Conservation (phyloP, 1,140 invertebrate species). For the Aphis gossypii region DNA sequence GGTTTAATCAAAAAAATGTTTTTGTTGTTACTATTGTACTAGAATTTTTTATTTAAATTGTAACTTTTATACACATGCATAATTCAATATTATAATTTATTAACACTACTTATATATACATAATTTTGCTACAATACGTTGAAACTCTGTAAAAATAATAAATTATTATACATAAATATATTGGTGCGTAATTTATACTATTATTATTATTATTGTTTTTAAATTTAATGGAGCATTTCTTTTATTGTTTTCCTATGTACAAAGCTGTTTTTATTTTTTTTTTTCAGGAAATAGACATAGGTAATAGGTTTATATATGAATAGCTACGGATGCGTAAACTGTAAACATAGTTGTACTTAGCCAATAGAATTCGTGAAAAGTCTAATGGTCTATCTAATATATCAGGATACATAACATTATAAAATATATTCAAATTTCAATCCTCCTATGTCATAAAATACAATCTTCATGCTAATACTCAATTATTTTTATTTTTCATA, state of each 20-base stretch:
- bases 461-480: not conserved
- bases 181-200: not conserved
- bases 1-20: not conserved
- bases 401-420: not conserved
- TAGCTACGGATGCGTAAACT: not conserved
- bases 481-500: not conserved
- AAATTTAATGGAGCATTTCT: not conserved
- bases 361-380: not conserved
- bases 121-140: slow-evolving; percentile 1
- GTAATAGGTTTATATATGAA: not conserved
- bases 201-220: slow-evolving; percentile 6
- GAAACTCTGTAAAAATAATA: slow-evolving; percentile 47
- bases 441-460: not conserved
- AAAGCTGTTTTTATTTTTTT: not conserved
- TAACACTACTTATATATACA: slow-evolving; percentile 8
- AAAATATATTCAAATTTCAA: not conserved
- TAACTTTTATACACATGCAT: not conserved
- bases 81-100: slow-evolving; percentile 17
- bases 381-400: not conserved
- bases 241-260: not conserved
- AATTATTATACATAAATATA: slow-evolving; percentile 24
- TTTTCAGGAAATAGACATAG: not conserved
- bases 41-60: slow-evolving; percentile 3
- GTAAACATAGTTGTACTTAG: not conserved
- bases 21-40: not conserved